Conservation (phyloP, 2,888 invertebrate genomes). For the Drosophila austrosaltans region DNA sequence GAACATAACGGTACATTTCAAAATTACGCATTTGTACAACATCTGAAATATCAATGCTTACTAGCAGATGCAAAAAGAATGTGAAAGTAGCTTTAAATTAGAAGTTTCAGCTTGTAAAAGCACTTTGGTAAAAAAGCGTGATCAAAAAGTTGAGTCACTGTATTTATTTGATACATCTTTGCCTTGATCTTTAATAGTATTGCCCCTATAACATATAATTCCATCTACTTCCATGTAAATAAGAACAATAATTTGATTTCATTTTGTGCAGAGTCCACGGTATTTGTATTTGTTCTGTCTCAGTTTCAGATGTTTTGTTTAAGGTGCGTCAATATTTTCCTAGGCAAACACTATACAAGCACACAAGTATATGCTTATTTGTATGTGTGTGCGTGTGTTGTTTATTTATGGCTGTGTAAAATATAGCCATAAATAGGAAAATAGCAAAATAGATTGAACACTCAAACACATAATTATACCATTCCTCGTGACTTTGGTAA, state of each 20-base stretch:
- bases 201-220: neutral
- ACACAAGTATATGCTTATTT: neutral
- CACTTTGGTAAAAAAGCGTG: too few species aligned
- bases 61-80: too few species aligned
- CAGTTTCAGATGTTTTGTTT: constrained; percentile 8
- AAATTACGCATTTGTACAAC: too few species aligned
- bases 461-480: constrained; percentile 40
- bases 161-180: too few species aligned
- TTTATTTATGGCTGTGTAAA: constrained; percentile 15
- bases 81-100: too few species aligned
- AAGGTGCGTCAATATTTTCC: constrained; percentile 13
- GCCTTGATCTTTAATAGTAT: neutral
- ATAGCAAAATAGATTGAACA: constrained; percentile 20
- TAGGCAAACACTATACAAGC: constrained; percentile 9
- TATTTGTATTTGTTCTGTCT: constrained; percentile 12
- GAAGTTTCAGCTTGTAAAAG: too few species aligned
- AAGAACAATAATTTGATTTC: constrained; percentile 10
- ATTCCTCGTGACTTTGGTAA: constrained; percentile 38
- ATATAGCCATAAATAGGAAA: constrained; percentile 9
- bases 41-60: too few species aligned
- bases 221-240: neutral
- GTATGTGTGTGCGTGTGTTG: neutral
- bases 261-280: constrained; percentile 1
- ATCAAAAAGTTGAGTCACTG: too few species aligned
- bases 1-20: too few species aligned